These are phyloP conservation scores for Encarsia formosa DNA, from an alignment of 2,888 invertebrate species.

Conservation along the genomic window DNA sequence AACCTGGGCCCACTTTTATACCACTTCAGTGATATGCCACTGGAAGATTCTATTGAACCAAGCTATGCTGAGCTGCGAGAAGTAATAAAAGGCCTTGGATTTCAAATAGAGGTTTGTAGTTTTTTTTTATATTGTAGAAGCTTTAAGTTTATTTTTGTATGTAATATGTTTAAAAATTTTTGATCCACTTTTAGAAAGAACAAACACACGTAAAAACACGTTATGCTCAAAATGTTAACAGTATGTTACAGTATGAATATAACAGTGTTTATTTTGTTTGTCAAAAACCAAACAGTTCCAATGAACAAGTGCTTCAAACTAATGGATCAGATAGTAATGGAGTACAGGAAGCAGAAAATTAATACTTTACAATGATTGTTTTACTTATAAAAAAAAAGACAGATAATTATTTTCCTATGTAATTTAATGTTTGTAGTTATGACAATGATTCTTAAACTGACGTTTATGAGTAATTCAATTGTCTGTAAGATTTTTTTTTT, in stretches of 20 bases:
- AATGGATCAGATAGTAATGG: constrained; percentile 44
- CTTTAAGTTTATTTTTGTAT: not conserved
- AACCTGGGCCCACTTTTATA: constrained; percentile 91
- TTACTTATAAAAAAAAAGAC: too few relatives aligned
- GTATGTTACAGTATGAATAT: constrained; percentile 91
- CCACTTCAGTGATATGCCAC: constrained; percentile 78
- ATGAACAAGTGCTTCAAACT: constrained; percentile 32
- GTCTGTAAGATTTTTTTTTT: too few relatives aligned
- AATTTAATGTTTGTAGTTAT: too few relatives aligned
- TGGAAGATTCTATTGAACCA: constrained; percentile 88
- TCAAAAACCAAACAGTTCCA: constrained; percentile 61
- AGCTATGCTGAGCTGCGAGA: constrained; percentile 78
- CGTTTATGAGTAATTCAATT: too few relatives aligned
- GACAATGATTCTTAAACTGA: too few relatives aligned
- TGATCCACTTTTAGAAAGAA: constrained; percentile 62
- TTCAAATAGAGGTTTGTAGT: constrained; percentile 64
- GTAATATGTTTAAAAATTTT: constrained; percentile 4
- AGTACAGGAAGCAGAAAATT: constrained; percentile 37
- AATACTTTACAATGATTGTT: too few relatives aligned
- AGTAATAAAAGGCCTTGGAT: constrained; percentile 79
- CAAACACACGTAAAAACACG: constrained; percentile 74
- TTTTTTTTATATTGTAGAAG: not conserved
- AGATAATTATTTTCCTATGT: too few relatives aligned
- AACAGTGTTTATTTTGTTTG: constrained; percentile 91
- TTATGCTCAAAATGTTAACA: constrained; percentile 87